phyloP scores from a whole-genome alignment of 1,140 invertebrate genomes.

The Ctenoplectra terminalis region DNA sequence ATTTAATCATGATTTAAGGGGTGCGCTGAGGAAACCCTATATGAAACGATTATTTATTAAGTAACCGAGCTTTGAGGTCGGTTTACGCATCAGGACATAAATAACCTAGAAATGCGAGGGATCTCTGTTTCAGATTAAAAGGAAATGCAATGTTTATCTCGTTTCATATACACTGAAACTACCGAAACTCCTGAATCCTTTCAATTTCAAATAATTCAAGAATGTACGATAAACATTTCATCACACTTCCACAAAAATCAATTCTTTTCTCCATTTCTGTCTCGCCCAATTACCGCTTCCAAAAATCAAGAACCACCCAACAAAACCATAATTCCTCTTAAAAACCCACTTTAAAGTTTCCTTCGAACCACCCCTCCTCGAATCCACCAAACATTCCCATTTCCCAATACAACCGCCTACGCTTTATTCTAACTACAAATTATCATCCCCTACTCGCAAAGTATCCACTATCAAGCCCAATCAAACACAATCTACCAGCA shows the following conservation, averaged over 20 bases:
- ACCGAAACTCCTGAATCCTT: not conserved
- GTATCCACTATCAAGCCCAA: slow-evolving; percentile 31
- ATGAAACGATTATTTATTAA: slow-evolving; percentile 48
- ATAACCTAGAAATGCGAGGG: not conserved
- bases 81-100: slow-evolving; percentile 20
- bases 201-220: not conserved
- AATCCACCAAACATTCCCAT: not conserved
- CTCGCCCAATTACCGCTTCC: too few species aligned
- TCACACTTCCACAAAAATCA: not conserved
- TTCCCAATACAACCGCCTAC: too few species aligned
- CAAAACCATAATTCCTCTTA: too few species aligned
- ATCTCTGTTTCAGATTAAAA: not conserved
- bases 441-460: slow-evolving; percentile 23
- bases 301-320: too few species aligned
- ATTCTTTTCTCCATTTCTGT: not conserved
- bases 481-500: slow-evolving; percentile 41
- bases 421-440: slow-evolving; percentile 8
- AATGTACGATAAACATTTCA: not conserved
- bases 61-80: slow-evolving; percentile 5
- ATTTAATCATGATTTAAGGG: slow-evolving; percentile 32
- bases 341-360: too few species aligned
- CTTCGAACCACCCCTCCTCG: too few species aligned
- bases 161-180: not conserved
- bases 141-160: slow-evolving; percentile 15
- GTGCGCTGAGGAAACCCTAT: not conserved